A percentile compares a stretch with the other conserved stretches of the same genome.
Conservation (phyloP, 2,797 vertebrate species). For the Sebastes vulpes region DNA sequence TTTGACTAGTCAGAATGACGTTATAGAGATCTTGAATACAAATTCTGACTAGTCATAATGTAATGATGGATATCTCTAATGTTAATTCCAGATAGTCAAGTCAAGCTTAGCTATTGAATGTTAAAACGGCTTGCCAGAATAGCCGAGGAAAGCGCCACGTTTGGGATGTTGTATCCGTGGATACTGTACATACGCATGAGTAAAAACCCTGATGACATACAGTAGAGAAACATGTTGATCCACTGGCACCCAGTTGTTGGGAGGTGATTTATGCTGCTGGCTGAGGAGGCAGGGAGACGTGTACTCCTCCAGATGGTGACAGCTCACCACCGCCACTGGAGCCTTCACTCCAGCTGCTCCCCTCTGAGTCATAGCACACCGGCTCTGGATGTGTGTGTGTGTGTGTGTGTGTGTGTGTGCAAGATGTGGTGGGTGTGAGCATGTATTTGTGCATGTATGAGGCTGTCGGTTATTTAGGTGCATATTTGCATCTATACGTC, state of each 20-base stretch:
- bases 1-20: too few relatives aligned
- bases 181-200: neutral
- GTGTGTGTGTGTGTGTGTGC: slow-evolving; percentile 22
- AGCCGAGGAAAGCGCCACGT: neutral
- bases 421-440: slow-evolving; percentile 33
- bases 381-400: slow-evolving; percentile 27
- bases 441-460: slow-evolving; percentile 3
- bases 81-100: too few relatives aligned
- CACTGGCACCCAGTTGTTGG: slow-evolving; percentile 41
- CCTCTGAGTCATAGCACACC: slow-evolving; percentile 82
- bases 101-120: too few relatives aligned
- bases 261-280: slow-evolving; percentile 63
- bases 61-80: too few relatives aligned
- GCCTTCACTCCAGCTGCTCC: slow-evolving; percentile 83
- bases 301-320: slow-evolving; percentile 82
- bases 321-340: slow-evolving; percentile 75
- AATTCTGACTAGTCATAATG: too few relatives aligned
- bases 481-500: neutral
- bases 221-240: slow-evolving; percentile 54
- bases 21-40: too few relatives aligned
- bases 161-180: neutral
- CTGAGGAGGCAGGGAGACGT: slow-evolving; percentile 63
- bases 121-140: too few relatives aligned
- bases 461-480: neutral
- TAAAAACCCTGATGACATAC: neutral